These are phyloP conservation scores for Apogon hyalosoma DNA, from an alignment of 2,797 vertebrate genomes.

Conservation along the genomic window DNA sequence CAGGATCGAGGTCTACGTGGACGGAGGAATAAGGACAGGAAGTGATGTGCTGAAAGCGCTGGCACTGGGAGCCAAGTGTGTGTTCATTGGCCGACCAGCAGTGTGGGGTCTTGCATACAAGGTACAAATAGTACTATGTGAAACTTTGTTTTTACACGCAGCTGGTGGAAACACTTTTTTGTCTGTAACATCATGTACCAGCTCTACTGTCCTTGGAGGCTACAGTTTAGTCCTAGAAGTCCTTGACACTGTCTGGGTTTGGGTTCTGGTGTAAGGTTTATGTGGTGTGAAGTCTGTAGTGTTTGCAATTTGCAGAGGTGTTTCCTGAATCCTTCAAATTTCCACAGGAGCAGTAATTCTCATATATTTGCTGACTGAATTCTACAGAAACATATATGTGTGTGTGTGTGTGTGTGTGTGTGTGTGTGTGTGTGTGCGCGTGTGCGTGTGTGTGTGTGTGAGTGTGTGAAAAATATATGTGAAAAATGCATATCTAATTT, in stretches of 20 bases:
- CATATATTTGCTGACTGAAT: too few species aligned
- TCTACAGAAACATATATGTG: too few species aligned
- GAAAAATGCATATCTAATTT: too few species aligned
- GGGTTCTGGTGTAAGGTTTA: background rate
- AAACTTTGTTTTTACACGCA: background rate
- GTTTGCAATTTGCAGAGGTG: background rate
- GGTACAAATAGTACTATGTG: conserved; percentile 76
- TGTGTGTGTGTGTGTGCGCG: too few species aligned
- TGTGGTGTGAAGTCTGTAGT: too few species aligned
- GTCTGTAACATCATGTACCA: background rate
- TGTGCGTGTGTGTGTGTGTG: too few species aligned
- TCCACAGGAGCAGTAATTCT: too few species aligned
- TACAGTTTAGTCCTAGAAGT: background rate
- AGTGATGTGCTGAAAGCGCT: conserved; percentile 93
- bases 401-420: too few species aligned
- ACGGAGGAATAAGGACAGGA: conserved; percentile 93
- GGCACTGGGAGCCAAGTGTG: conserved; percentile 93
- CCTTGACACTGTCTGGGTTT: background rate
- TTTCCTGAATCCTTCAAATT: background rate
- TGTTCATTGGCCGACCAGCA: conserved; percentile 94
- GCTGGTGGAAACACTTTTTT: too few species aligned
- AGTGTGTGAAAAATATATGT: too few species aligned
- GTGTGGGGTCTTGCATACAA: conserved; percentile 96
- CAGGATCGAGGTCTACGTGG: conserved; percentile 92
- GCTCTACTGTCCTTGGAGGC: background rate